Base-by-base conservation (phyloP, 2,113 vertebrate genomes). In the Chamaea fasciata region DNA sequence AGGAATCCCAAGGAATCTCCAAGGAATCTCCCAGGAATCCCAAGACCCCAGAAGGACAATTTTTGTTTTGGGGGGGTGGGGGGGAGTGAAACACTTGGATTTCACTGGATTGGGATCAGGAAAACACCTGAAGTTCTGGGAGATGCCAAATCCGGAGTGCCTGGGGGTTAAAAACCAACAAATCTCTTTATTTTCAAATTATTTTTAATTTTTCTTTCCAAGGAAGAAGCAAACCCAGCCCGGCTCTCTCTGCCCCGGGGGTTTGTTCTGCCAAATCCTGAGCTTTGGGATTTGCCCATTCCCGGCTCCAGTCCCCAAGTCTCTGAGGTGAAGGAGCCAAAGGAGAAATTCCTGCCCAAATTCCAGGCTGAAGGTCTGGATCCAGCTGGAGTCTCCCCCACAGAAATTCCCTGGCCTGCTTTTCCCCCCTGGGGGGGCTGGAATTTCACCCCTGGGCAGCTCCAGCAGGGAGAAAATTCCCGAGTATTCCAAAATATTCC, bases 101-200 rank as follows among this genome's bases (percentile, higher is more conserved):
- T 15, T 0, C 0, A 35, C 0, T 18, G 39, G 68, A 8, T 10
- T 37, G 55, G 74, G 77, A 37, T 26, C 11, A 0, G 1, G 10
- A 30, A 39, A 70, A 12, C 3, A 10, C 21, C 76, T 7, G 2
- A 7, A 18, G 19, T 52, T 31, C 28, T 5, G 57, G 75, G 77
- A 75, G 24, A 37, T 13, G 76, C 63, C 6, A 20, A 47, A 47
- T 42, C 27, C 16, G 30, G 64, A 64, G 35, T 11, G 44, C 31
- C 46, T 70, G 70, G 33, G 46, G 67, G 11, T 41, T 37, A 8
- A 52, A 76, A 89, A 77, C 13, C 14, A 52, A 55, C 83, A 78
- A 74, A 10, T 7, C 8, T 33, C 11, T 42, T 67, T 19, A 35
- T 22, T 64, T 63, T 79, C 0, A 35, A 70, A 35, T 35, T 5